A percentile compares a stretch with the other conserved stretches of the same genome.
Evolutionary conservation across 2,888 invertebrate species (phyloP).

Genomic region (Ecliptopera silaceata): DNA sequence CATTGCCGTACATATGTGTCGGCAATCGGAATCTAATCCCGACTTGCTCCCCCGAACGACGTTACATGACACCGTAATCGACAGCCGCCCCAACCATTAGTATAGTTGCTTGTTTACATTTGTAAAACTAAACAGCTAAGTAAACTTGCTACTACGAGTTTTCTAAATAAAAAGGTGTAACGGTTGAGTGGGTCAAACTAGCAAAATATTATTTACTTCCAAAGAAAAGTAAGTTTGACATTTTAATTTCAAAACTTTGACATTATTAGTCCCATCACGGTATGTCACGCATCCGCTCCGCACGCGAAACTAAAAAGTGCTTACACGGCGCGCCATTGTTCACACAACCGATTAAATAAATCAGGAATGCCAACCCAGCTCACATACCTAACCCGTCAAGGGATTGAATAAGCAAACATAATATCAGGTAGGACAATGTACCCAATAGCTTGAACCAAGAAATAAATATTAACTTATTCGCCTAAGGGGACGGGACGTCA

Average conservation of each 20-base stretch:
- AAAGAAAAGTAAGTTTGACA: slow-evolving; percentile 16
- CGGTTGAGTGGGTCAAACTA: neutral
- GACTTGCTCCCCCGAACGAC: slow-evolving; percentile 48
- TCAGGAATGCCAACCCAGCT: slow-evolving; percentile 28
- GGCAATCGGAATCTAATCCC: slow-evolving; percentile 72
- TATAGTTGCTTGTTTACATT: neutral
- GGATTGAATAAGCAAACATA: slow-evolving; percentile 23
- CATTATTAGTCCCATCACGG: slow-evolving; percentile 17
- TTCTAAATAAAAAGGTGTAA: neutral
- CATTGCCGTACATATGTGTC: slow-evolving; percentile 66
- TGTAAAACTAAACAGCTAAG: neutral
- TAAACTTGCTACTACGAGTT: neutral
- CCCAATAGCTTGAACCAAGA: slow-evolving; percentile 33
- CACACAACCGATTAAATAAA: slow-evolving; percentile 37
- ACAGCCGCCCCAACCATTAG: slow-evolving; percentile 36
- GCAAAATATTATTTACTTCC: neutral
- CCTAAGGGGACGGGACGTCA: slow-evolving; percentile 46
- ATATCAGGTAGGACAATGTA: slow-evolving; percentile 19
- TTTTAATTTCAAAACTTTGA: slow-evolving; percentile 24
- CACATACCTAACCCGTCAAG: slow-evolving; percentile 24
- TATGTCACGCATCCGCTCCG: slow-evolving; percentile 24
- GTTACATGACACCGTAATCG: slow-evolving; percentile 56
- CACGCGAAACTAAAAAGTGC: slow-evolving; percentile 26
- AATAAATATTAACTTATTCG: slow-evolving; percentile 38
- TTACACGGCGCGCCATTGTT: slow-evolving; percentile 31